A percentile compares a stretch with the other conserved stretches of the same genome.
These are phyloP conservation scores for Allobates femoralis DNA, from an alignment of 2,797 vertebrate species.

Conservation along the genomic window DNA sequence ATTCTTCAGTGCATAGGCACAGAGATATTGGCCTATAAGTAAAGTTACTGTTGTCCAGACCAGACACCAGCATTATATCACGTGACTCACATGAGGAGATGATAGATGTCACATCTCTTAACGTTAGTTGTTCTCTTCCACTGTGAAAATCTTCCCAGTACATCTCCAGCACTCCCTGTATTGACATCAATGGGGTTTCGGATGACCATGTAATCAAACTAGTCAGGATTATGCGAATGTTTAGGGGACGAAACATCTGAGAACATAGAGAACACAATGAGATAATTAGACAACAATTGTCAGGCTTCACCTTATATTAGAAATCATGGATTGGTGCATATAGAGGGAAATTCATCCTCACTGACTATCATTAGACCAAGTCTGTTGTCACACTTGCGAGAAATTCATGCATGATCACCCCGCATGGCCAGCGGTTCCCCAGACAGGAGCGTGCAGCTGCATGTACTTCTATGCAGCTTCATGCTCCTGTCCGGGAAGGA, in stretches of 20 bases:
- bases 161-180: constrained; percentile 71
- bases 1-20: too few relatives aligned
- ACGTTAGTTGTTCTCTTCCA: constrained; percentile 77
- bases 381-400: too few relatives aligned
- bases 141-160: constrained; percentile 78
- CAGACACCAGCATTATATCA: background rate
- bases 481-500: too few relatives aligned
- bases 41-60: background rate
- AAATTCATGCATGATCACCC: too few relatives aligned
- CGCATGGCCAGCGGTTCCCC: too few relatives aligned
- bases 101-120: constrained; percentile 78
- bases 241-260: constrained; percentile 77
- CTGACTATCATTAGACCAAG: too few relatives aligned
- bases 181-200: constrained; percentile 78
- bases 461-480: too few relatives aligned
- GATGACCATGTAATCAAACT: constrained; percentile 82
- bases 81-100: constrained; percentile 85
- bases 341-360: too few relatives aligned
- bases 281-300: background rate
- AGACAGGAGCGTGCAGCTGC: too few relatives aligned
- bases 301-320: background rate
- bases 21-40: too few relatives aligned
- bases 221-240: constrained; percentile 84
- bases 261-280: background rate
- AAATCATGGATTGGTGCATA: background rate